Conservation (phyloP, 2,797 vertebrate species). For the Galaxias olidus region DNA sequence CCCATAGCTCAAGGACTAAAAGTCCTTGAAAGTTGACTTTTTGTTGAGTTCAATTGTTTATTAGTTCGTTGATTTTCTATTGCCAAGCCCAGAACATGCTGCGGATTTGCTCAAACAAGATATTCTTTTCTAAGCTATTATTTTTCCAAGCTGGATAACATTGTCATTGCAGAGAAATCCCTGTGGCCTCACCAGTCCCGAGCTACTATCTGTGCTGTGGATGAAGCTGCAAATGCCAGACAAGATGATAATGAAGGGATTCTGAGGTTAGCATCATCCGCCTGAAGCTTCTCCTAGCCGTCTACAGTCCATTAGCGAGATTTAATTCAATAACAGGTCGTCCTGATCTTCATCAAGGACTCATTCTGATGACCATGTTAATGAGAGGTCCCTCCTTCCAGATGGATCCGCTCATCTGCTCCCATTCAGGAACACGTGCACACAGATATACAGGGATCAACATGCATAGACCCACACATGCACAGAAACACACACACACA, state of each 20-base stretch:
- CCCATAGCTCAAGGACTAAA: too few species aligned
- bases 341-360: not conserved
- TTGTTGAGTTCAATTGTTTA: too few species aligned
- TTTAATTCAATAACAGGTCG: not conserved
- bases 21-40: too few species aligned
- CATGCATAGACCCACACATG: not conserved
- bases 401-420: slow-evolving; percentile 3
- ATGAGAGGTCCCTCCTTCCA: slow-evolving; percentile 13
- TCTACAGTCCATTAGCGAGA: not conserved
- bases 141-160: too few species aligned
- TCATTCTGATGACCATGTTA: slow-evolving; percentile 1
- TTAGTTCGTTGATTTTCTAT: too few species aligned
- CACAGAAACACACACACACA: slow-evolving; percentile 1
- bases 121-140: too few species aligned
- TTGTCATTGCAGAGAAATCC: too few species aligned
- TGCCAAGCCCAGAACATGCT: too few species aligned
- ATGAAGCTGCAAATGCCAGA: not conserved
- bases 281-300: not conserved
- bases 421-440: slow-evolving; percentile 1
- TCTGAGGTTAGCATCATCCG: not conserved
- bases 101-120: too few species aligned
- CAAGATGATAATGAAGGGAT: not conserved
- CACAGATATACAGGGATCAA: not conserved
- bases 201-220: too few species aligned
- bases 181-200: too few species aligned